A percentile compares a stretch with the other conserved stretches of the same genome.
These are phyloP conservation scores for Omphaloscelis lunosa DNA, from an alignment of 2,888 invertebrate species.

Conservation along the genomic window DNA sequence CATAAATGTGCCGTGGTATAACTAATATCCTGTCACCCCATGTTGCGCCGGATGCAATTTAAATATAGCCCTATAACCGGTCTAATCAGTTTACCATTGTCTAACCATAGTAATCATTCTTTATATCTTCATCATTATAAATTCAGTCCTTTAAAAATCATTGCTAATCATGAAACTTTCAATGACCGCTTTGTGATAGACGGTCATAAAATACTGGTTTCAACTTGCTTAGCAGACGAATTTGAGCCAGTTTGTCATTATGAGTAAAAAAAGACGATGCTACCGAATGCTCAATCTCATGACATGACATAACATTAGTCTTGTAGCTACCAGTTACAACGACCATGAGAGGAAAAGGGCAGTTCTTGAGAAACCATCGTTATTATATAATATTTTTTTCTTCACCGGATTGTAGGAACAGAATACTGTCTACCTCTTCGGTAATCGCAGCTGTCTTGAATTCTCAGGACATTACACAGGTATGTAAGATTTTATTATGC, in stretches of 20 bases:
- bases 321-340: neutral
- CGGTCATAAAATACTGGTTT: neutral
- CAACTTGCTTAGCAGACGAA: neutral
- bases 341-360: neutral
- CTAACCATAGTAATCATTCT: neutral
- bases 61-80: neutral
- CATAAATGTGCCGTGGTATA: neutral
- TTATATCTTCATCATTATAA: neutral
- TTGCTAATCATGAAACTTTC: too few species aligned
- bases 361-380: constrained; percentile 1
- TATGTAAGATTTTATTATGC: constrained; percentile 46
- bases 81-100: neutral
- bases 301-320: neutral
- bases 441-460: neutral
- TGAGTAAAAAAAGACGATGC: neutral
- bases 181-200: neutral
- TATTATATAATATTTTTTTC: neutral
- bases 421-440: neutral
- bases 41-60: constrained; percentile 1
- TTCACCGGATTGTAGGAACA: neutral
- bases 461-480: constrained; percentile 35
- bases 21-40: constrained; percentile 15
- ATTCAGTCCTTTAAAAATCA: neutral
- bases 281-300: neutral
- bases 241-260: neutral